Evolutionary conservation across 2,113 vertebrate genomes (phyloP), one percentile per base, ranked within the genome.

Genomic region (Parotia lawesii): DNA sequence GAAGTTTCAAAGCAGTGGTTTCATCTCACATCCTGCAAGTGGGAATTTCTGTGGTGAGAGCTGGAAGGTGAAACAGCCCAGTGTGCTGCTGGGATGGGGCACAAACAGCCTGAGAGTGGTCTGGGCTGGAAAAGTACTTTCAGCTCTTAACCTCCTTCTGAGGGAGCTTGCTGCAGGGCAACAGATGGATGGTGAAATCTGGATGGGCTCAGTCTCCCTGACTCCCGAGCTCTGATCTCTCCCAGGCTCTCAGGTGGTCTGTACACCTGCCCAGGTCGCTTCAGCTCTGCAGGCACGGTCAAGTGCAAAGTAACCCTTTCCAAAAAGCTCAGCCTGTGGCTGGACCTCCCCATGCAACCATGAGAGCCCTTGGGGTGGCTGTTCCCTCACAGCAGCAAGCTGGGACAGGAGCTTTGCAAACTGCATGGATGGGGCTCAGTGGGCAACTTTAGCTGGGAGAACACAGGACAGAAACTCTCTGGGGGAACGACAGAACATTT

Each of bases 181-280:
- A 9, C 47, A 81, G 70, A 7, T 4, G 7, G 42, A 61, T 8
- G 7, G 19, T 65, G 75, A 82, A 75, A 85, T 50, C 27, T 62
- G 54, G 22, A 40, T 58, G 62, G 44, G 27, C 31, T 83, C 61
- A 67, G 61, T 24, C 44, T 61, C 51, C 42, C 47, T 35, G 24
- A 19, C 8, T 42, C 12, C 35, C 2, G 3, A 62, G 51, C 62
- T 79, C 48, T 40, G 35, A 47, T 33, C 21, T 79, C 45, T 31
- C 62, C 47, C 2, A 6, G 48, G 51, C 5, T 71, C 29, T 56
- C 1, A 4, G 21, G 21, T 64, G 35, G 4, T 56, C 60, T 72
- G 22, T 60, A 31, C 31, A 60, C 28, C 33, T 57, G n/a, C 72
- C n/a, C 2, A 2, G 50, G n/a, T 40, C 0, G 0, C 47, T 62